phyloP scores from a whole-genome alignment of 2,797 vertebrate species.

The Cryptoblepharus egeriae region DNA sequence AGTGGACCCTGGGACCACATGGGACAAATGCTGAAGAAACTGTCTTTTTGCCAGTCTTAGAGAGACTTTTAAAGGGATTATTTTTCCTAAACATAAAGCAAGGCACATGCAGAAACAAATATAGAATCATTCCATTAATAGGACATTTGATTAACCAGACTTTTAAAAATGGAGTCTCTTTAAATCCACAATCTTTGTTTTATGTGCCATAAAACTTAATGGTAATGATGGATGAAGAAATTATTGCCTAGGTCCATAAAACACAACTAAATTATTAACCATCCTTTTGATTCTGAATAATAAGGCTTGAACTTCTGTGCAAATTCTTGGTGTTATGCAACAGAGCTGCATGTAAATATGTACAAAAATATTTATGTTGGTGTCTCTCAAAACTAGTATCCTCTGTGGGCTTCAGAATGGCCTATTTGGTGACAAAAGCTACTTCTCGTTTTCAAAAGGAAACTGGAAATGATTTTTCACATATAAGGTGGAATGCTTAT shows the following conservation, averaged over 20 bases:
- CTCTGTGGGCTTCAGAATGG: too few species aligned
- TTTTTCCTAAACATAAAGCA: slow-evolving; percentile 14
- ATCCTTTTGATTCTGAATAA: background rate
- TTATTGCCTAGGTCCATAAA: background rate
- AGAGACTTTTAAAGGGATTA: background rate
- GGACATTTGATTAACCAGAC: slow-evolving; percentile 11
- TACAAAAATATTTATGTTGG: background rate
- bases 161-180: background rate
- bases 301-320: background rate
- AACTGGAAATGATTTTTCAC: too few species aligned
- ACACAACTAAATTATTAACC: slow-evolving; percentile 5
- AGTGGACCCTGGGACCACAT: too few species aligned
- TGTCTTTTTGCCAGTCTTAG: too few species aligned
- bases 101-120: background rate
- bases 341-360: background rate
- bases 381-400: too few species aligned
- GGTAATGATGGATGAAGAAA: background rate
- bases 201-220: slow-evolving; percentile 23
- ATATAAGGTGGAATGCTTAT: too few species aligned
- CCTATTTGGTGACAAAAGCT: too few species aligned
- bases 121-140: background rate
- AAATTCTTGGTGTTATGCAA: background rate
- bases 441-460: too few species aligned
- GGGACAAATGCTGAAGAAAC: too few species aligned
- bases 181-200: slow-evolving; percentile 15